Base-by-base conservation (phyloP, 1,140 invertebrate species). In the Pseudomyrmex flavicornis region DNA sequence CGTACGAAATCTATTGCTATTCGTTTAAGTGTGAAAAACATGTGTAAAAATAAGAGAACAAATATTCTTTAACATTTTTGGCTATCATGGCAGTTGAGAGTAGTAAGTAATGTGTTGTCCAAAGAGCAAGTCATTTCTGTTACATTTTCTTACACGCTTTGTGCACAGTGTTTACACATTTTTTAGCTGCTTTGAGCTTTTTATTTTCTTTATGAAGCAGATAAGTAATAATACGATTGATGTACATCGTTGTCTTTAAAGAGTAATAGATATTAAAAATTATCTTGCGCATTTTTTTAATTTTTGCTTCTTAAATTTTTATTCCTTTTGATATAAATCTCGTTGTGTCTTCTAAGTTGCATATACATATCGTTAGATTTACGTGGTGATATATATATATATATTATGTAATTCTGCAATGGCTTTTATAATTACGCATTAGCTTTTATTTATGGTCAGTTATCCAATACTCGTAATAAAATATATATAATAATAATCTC, bases 391-490 rank as follows among this genome's bases (percentile, higher is more conserved):
- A 26, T 76, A 63, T 83, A 70, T 61, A 26, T 76, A 63, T 83
- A n/a, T 61, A 15, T 74, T 63, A 48, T 46, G 48, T 75, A 3
- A 61, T 75, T 56, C 35, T 73, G 50, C 82, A 86, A 50, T 74
- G 9, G 79, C 62, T 89, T 89, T 8, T 66, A 56, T 69, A 5
- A 63, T 80, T 68, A 75, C 15, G 76, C 58, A 65, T 63, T 86
- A 84, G 85, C 84, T 83, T 84, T 61, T 63, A 59, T 80, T 79
- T 85, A 22, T 69, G 72, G 76, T 89, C 79, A 89, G 92, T 94
- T 93, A 94, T 94, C 93, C 93, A 94, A 94, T 94, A 93, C 93
- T 90, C 90, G 66, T 22, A 17, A 79, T 59, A 44, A 77, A 68
- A 68, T 66, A 17, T 44, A 44, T 20, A 59, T 10, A 52, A 22